These are phyloP conservation scores for Xestoiulus laeticollis DNA, from an alignment of 2,888 invertebrate genomes.

Conservation along the genomic window DNA sequence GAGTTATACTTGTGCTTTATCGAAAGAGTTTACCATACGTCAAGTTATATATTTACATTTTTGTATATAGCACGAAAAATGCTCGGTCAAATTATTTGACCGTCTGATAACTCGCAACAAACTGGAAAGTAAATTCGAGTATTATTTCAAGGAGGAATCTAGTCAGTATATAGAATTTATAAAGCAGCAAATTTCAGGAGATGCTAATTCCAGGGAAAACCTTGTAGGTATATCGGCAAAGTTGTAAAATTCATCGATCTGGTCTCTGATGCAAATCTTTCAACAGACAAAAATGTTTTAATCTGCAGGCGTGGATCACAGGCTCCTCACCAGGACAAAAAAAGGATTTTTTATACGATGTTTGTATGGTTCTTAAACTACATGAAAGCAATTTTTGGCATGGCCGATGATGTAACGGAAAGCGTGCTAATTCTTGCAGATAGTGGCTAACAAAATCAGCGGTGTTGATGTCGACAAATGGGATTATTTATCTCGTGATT, in stretches of 20 bases:
- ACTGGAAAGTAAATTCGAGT: background rate
- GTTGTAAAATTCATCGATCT: background rate
- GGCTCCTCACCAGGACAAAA: background rate
- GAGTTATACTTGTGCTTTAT: background rate
- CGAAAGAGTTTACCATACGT: background rate
- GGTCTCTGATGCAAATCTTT: background rate
- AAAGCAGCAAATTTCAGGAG: conserved; percentile 50
- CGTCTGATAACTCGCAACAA: conserved; percentile 25
- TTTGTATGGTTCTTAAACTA: background rate
- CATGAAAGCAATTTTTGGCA: background rate
- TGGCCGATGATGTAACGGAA: background rate
- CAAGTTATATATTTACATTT: background rate
- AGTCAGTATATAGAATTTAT: conserved; percentile 31
- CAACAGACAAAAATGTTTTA: background rate
- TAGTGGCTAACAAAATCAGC: conserved; percentile 70
- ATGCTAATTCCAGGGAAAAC: conserved; percentile 16
- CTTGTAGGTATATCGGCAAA: background rate
- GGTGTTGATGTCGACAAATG: conserved; percentile 75
- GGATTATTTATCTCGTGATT: conserved; percentile 74
- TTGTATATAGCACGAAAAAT: conserved; percentile 46
- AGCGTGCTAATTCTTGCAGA: conserved; percentile 62
- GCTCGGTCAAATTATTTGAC: conserved; percentile 45
- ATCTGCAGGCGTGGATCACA: conserved; percentile 8
- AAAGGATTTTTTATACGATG: conserved; percentile 53
- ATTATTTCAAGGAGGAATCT: conserved; percentile 18